Conservation (phyloP, 2,888 invertebrate species). For the Acleris sparsana region DNA sequence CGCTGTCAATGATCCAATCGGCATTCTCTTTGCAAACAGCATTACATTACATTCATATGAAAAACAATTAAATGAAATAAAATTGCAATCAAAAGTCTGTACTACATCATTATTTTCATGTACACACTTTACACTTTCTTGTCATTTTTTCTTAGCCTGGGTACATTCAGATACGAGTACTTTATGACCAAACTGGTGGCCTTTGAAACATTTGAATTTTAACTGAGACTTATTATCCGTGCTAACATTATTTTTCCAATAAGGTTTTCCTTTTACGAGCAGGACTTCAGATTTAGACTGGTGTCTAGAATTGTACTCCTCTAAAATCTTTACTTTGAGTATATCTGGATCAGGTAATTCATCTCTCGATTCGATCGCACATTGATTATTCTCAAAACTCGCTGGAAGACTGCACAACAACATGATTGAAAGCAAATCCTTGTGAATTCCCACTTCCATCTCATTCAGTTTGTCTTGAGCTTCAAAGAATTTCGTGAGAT, state of each 20-base stretch:
- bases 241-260: background rate
- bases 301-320: slow-evolving; percentile 2
- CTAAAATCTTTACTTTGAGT: slow-evolving; percentile 9
- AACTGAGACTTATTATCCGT: background rate
- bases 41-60: slow-evolving; percentile 2
- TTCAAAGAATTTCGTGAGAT: background rate
- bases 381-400: background rate
- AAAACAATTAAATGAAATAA: no score
- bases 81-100: no score
- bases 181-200: no score
- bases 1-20: slow-evolving; percentile 8
- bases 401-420: background rate
- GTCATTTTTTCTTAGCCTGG: background rate
- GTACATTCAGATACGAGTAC: slow-evolving; percentile 7
- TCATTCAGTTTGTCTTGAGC: background rate
- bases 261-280: background rate
- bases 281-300: background rate
- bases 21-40: slow-evolving; percentile 7
- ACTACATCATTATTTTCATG: no score
- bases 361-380: slow-evolving; percentile 3
- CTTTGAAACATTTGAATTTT: slow-evolving; percentile 7
- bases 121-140: no score
- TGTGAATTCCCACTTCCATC: background rate
- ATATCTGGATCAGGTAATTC: background rate
- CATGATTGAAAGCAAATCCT: background rate